phyloP scores from a whole-genome alignment of 2,888 invertebrate species.

The Pachycephus smyrnensis region DNA sequence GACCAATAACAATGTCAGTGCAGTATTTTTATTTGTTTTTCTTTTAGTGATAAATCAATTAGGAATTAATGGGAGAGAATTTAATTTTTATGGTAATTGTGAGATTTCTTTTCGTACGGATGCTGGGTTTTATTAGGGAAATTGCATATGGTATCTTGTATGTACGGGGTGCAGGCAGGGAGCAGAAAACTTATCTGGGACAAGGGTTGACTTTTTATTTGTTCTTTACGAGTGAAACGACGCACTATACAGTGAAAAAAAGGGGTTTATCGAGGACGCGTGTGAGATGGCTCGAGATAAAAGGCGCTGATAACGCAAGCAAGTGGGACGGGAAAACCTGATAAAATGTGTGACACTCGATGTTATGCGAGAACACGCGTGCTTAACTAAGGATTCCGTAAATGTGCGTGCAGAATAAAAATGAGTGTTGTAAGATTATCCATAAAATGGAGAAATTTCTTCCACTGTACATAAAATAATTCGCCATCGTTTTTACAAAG shows the following conservation, averaged over 20 bases:
- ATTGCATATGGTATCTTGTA: background rate
- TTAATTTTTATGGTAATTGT: background rate
- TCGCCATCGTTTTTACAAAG: background rate
- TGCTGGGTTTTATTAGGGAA: background rate
- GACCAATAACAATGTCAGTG: background rate
- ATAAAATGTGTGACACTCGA: constrained; percentile 57
- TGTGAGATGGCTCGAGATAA: background rate
- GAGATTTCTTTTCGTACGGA: background rate
- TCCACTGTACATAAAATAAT: background rate
- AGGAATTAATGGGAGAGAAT: background rate
- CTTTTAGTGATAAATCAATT: background rate
- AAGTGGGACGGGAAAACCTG: constrained; percentile 63
- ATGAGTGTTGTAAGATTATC: background rate
- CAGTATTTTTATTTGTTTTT: background rate
- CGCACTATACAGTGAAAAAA: background rate
- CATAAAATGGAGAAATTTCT: background rate
- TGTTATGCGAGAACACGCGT: constrained; percentile 62
- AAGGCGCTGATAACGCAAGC: constrained; percentile 44
- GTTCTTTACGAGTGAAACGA: background rate
- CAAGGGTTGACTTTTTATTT: background rate
- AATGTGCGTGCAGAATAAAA: background rate
- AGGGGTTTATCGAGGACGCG: constrained; percentile 1
- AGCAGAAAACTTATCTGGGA: background rate
- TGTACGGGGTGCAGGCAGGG: background rate
- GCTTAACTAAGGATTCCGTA: background rate